Percentiles rank a stretch among this genome's conserved stretches.
These are phyloP conservation scores for Halichondria panicea DNA, from an alignment of 37 sponge, comb jelly and placozoan species.

Conservation along the genomic window DNA sequence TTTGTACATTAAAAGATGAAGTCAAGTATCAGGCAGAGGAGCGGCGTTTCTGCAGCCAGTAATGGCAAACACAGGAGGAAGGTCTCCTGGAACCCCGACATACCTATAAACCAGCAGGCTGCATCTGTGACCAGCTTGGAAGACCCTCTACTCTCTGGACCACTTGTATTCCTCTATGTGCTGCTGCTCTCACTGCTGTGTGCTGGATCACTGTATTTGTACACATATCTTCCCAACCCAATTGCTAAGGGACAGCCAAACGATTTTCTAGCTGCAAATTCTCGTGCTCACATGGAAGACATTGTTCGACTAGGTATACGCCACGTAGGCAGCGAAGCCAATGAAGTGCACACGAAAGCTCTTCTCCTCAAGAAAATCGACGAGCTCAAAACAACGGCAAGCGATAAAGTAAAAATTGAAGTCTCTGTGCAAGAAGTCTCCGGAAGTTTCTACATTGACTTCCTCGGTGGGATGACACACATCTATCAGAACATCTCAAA, in stretches of 20 bases:
- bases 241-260: slow-evolving; percentile 13
- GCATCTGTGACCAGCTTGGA: not conserved
- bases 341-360: slow-evolving; percentile 55
- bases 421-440: slow-evolving; percentile 43
- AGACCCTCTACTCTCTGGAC: slow-evolving; percentile 1
- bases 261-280: slow-evolving; percentile 44
- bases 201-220: slow-evolving; percentile 8
- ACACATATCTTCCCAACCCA: slow-evolving; percentile 18
- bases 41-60: not conserved
- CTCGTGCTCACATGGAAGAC: slow-evolving; percentile 57
- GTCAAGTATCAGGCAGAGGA: slow-evolving; percentile 6
- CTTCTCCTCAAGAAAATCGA: slow-evolving; percentile 32
- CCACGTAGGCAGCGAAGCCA: slow-evolving; percentile 59
- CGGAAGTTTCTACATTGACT: slow-evolving; percentile 46
- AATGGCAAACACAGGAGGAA: not conserved
- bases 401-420: slow-evolving; percentile 38
- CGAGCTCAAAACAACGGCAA: slow-evolving; percentile 12
- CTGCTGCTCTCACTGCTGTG: not conserved
- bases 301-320: slow-evolving; percentile 48
- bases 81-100: not conserved
- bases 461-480: slow-evolving; percentile 62
- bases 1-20: too few species aligned
- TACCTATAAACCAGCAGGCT: not conserved
- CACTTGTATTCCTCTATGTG: slow-evolving; percentile 11
- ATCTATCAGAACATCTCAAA: slow-evolving; percentile 65